Evolutionary conservation across 2,797 vertebrate genomes (phyloP), one percentile per base, ranked within the genome.

Genomic region (Syngnathus acus): DNA sequence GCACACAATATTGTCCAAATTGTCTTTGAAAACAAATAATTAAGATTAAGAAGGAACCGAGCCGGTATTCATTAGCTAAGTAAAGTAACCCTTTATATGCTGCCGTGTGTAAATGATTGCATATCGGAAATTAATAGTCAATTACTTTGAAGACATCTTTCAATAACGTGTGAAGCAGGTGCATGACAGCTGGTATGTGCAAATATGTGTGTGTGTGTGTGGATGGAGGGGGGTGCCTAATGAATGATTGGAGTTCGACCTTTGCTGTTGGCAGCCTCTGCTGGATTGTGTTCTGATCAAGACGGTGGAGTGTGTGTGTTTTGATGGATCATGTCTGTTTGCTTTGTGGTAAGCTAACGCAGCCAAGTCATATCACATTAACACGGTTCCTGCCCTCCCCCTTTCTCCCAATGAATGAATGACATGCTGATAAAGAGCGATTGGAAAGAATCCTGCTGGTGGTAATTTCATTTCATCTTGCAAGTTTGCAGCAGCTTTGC

Each of bases 261-360:
- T 86, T 82, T 86, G 74, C 80, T 69, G 82, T 72, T 83, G 82
- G 79, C 81, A 84, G 69, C 70, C 73, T 72, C 70, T 83, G 62
- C 65, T 82, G 84, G 80, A 85, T 71, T 77, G 78, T 58, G 48
- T 71, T 84, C 73, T 61, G 76, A 83, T 83, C 75, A 82, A 78
- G 80, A 86, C 78, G 74, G 80, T 65, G 65, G 66, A 16, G 67
- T 50, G 66, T 17, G 9, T 40, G 57, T 64, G 65, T 66, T 82
- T 82, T 89, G 89, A 90, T 87, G 81, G 85, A 87, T 89, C 84
- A 87, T 79, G 74, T 74, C 76, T 77, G 76, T 72, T 79, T 82
- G 81, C 83, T 66, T 79, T 74, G 82, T 74, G 79, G 77, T 72
- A 73, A 74, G 78, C 62, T 57, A 55, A 70, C 72, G 68, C 60